phyloP scores from a whole-genome alignment of 2,797 vertebrate genomes.

The Emydoidea blandingii region DNA sequence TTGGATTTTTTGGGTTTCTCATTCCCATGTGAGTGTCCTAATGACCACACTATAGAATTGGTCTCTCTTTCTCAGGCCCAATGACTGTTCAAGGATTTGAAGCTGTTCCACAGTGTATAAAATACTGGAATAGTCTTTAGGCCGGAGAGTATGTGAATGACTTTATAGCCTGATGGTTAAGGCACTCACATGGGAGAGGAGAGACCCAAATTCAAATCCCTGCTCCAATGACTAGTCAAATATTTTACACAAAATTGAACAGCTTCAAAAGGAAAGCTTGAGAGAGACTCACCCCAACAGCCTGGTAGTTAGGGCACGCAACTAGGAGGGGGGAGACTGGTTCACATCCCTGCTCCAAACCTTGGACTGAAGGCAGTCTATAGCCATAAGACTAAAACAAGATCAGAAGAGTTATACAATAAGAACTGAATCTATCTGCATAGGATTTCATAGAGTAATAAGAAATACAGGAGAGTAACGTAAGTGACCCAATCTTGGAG shows the following conservation, averaged over 20 bases:
- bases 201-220: background rate
- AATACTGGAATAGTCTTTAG: background rate
- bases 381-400: background rate
- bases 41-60: no score
- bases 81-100: background rate
- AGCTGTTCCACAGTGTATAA: background rate
- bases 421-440: background rate
- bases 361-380: background rate
- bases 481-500: background rate
- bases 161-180: background rate
- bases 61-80: background rate
- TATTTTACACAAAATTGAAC: background rate
- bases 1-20: no score
- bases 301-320: background rate
- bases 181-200: background rate
- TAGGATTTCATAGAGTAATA: background rate
- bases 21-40: no score
- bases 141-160: background rate
- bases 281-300: background rate
- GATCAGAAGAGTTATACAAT: background rate
- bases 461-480: rapidly evolving
- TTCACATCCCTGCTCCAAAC: background rate
- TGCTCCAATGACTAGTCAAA: background rate
- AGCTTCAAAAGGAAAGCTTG: background rate
- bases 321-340: background rate